A percentile compares a stretch with the other conserved stretches of the same genome.
Conservation (phyloP, 1,140 invertebrate genomes). For the Lutraria rhynchaena region DNA sequence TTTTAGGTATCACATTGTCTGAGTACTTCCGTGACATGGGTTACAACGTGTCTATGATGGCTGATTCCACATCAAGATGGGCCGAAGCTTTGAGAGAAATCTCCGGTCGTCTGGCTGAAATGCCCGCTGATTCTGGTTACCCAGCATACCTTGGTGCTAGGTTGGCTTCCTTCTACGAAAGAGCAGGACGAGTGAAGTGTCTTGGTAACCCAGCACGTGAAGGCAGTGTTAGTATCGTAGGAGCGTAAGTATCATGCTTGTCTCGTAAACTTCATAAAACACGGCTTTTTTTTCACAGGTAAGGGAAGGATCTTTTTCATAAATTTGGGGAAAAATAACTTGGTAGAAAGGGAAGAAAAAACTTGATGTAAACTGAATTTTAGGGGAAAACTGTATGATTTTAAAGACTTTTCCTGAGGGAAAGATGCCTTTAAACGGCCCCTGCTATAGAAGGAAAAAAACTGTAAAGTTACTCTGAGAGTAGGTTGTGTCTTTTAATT, state of each 20-base stretch:
- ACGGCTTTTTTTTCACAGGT: too few relatives aligned
- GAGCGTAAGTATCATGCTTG: slow-evolving; percentile 88
- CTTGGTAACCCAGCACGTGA: slow-evolving; percentile 99
- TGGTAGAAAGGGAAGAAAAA: too few relatives aligned
- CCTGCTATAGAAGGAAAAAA: too few relatives aligned
- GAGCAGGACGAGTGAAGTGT: slow-evolving; percentile 98
- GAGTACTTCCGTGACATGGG: slow-evolving; percentile 99
- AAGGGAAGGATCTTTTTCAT: too few relatives aligned
- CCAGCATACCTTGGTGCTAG: slow-evolving; percentile 99
- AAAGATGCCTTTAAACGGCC: too few relatives aligned
- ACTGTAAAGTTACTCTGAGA: not conserved
- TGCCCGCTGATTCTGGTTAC: slow-evolving; percentile 99
- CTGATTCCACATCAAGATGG: slow-evolving; percentile 99
- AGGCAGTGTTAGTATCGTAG: slow-evolving; percentile 99
- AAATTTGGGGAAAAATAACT: too few relatives aligned
- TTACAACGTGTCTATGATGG: slow-evolving; percentile 99
- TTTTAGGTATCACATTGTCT: slow-evolving; percentile 96
- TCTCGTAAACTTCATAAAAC: too few relatives aligned
- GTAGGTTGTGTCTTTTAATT: not conserved
- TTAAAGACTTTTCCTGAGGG: too few relatives aligned
- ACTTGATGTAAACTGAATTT: too few relatives aligned
- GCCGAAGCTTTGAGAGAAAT: slow-evolving; percentile 99
- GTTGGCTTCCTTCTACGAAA: slow-evolving; percentile 99
- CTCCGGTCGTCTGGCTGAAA: slow-evolving; percentile 99
- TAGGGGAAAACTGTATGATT: too few relatives aligned